Conservation (phyloP, 2,113 vertebrate genomes). For the Vulpes vulpes region DNA sequence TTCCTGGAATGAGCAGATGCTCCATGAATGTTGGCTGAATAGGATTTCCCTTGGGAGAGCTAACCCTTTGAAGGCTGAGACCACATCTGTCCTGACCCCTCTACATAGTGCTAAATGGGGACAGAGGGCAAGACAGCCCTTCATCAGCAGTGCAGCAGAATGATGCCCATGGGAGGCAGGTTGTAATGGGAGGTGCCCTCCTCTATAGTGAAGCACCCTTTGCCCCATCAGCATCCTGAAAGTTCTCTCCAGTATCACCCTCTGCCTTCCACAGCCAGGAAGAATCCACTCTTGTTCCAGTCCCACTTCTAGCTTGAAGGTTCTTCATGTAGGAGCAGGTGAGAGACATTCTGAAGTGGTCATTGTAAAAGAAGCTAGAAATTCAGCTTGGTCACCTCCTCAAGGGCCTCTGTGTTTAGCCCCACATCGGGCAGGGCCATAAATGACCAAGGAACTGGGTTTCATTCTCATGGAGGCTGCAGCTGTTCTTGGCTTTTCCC, state of each 20-base stretch:
- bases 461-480: constrained; percentile 41
- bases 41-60: not conserved
- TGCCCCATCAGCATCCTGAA: not conserved
- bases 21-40: not conserved
- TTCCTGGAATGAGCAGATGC: not conserved
- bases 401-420: not conserved
- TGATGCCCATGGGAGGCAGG: not conserved
- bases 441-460: not conserved
- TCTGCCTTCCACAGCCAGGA: not conserved
- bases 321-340: not conserved
- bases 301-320: not conserved
- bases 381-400: not conserved
- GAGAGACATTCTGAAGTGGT: not conserved
- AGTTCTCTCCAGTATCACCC: not conserved
- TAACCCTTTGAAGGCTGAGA: not conserved
- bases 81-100: not conserved
- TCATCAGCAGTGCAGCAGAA: not conserved
- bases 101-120: not conserved
- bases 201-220: not conserved
- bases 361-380: not conserved
- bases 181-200: not conserved
- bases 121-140: not conserved
- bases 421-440: not conserved
- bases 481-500: constrained; percentile 78
- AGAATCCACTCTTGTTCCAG: not conserved